Evolutionary conservation across 2,113 vertebrate species (phyloP).

Genomic region (Microcebus lehilahytsara): DNA sequence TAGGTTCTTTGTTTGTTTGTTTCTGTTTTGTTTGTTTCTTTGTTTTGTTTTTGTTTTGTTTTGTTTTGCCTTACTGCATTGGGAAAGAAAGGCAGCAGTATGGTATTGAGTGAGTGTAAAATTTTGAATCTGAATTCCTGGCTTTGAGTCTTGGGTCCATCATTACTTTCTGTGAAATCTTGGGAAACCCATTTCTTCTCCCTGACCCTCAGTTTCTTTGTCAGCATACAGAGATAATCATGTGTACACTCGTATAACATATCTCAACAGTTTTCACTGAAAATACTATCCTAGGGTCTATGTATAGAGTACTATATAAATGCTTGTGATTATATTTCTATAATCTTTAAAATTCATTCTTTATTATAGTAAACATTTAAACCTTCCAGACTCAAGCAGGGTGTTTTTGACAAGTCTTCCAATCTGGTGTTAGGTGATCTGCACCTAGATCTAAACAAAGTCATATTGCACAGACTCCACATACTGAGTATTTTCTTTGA

Average conservation of each 20-base stretch:
- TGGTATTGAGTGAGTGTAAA: background rate
- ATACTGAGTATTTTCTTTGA: slow-evolving; percentile 37
- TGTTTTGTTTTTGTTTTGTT: too few relatives aligned
- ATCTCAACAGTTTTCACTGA: background rate
- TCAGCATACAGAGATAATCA: background rate
- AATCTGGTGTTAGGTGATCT: background rate
- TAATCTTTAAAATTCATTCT: background rate
- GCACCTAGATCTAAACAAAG: background rate
- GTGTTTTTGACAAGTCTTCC: slow-evolving; percentile 15
- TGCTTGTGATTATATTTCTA: background rate
- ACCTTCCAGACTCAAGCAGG: background rate
- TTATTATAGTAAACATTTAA: background rate
- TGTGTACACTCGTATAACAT: background rate
- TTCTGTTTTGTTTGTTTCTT: background rate
- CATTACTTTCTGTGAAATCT: background rate
- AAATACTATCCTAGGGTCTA: background rate
- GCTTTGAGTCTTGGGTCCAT: background rate
- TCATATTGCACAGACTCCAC: background rate
- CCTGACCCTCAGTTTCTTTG: background rate
- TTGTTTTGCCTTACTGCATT: background rate
- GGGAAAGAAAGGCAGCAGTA: background rate
- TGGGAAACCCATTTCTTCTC: background rate
- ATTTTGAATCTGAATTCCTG: background rate
- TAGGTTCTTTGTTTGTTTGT: background rate
- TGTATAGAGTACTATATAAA: background rate